Evolutionary conservation across 2,797 vertebrate species (phyloP), one percentile per base, ranked within the genome.

Genomic region (Epinephelus malabaricus): DNA sequence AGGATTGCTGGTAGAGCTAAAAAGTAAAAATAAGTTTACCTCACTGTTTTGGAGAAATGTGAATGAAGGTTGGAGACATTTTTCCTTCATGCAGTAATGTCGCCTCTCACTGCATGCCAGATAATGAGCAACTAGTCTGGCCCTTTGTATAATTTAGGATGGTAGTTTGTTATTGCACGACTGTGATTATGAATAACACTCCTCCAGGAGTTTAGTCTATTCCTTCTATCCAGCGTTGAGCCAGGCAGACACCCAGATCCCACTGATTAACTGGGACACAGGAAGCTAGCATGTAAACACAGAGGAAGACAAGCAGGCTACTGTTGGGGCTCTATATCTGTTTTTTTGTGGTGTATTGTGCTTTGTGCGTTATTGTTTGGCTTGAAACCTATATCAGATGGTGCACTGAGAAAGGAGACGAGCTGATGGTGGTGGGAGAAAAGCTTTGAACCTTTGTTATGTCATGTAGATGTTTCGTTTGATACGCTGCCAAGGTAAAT

Each of bases 281-380:
- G 92, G 92, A 92, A 93, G 87, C 91, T 88, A n/a, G 83, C 85
- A 79, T 89, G 90, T 93, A 93, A 94, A 94, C 91, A 93, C 55
- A 23, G 50, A 66, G 73, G 74, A 83, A 69, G 84, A 90, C 86
- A 79, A 73, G 85, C 77, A 63, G 83, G 79, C 83, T 78, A 75
- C 92, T 84, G 88, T 69, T 68, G 72, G 73, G 78, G 62, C 60
- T 64, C 75, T 50, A 11, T 53, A 54, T 78, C 71, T 73, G 70
- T 23, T 73, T 67, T 78, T 19, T 73, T 51, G 50, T 6, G 7
- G 2, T 2, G 19, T 2, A 18, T 74, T 76, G 55, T 72, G 73
- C 53, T 63, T 45, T 54, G 76, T 80, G 53, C 11, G 14, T 55
- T 30, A 47, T 83, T 81, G 71, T 87, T 66, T 18, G 0, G 34